Evolutionary conservation across 1,140 invertebrate species (phyloP).

Genomic region (Mercenaria mercenaria): DNA sequence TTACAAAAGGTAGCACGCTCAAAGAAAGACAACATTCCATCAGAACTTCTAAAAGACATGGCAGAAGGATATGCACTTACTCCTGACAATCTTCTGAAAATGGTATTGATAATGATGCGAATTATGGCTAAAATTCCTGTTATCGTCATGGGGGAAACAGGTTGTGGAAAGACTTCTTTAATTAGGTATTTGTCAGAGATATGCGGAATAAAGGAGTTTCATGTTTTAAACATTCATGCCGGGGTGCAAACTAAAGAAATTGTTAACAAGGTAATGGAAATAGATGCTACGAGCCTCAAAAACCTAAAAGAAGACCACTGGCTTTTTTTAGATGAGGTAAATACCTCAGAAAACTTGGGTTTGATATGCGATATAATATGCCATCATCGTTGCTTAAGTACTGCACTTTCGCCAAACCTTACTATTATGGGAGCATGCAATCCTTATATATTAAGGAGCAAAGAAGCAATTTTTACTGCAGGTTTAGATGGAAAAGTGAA

Average conservation of each 20-base stretch:
- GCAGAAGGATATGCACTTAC: slow-evolving; percentile 56
- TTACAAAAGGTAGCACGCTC: slow-evolving; percentile 47
- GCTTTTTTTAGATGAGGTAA: slow-evolving; percentile 67
- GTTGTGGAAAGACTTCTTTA: slow-evolving; percentile 79
- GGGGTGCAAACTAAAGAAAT: slow-evolving; percentile 37
- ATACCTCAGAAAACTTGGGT: slow-evolving; percentile 54
- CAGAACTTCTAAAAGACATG: too few species aligned
- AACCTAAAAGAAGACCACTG: neutral
- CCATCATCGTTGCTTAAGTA: slow-evolving; percentile 26
- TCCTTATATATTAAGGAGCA: slow-evolving; percentile 56
- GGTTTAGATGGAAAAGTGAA: slow-evolving; percentile 1
- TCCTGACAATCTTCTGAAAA: slow-evolving; percentile 72
- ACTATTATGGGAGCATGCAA: slow-evolving; percentile 64
- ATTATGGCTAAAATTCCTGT: slow-evolving; percentile 73
- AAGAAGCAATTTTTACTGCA: neutral
- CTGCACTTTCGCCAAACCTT: slow-evolving; percentile 44
- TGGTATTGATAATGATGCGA: slow-evolving; percentile 69
- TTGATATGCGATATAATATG: slow-evolving; percentile 60
- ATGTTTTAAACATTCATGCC: slow-evolving; percentile 48
- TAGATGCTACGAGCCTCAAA: neutral
- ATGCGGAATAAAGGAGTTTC: neutral
- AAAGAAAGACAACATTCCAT: too few species aligned
- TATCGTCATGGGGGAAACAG: slow-evolving; percentile 81
- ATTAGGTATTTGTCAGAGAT: slow-evolving; percentile 68
- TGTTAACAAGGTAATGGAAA: neutral